A percentile compares a stretch with the other conserved stretches of the same genome.
phyloP scores from a whole-genome alignment of 2,113 vertebrate genomes.

The Macaca mulatta region DNA sequence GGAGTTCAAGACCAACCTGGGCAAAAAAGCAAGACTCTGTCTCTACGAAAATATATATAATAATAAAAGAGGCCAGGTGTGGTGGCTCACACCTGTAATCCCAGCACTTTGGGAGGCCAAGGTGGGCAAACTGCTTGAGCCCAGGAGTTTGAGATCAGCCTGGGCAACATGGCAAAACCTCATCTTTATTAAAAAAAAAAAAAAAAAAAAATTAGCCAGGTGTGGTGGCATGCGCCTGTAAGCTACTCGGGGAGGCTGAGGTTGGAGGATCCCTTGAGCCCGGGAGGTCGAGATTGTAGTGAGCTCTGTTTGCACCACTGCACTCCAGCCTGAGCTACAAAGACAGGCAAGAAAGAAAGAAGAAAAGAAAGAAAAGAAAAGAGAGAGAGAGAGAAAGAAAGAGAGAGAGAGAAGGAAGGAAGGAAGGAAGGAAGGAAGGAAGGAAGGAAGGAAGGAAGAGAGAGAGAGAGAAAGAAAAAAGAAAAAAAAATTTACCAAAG shows the following conservation, averaged over 20 bases:
- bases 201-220: background rate
- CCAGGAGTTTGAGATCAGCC: background rate
- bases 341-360: background rate
- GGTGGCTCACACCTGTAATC: background rate
- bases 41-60: background rate
- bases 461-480: accelerated
- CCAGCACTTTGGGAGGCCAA: background rate
- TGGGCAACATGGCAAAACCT: background rate
- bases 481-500: background rate
- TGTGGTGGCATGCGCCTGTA: background rate
- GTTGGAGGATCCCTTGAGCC: background rate
- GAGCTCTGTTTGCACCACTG: background rate
- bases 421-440: no score
- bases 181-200: background rate
- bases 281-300: background rate
- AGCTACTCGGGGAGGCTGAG: background rate
- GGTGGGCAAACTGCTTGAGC: background rate
- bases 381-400: accelerated
- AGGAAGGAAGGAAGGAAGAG: no score
- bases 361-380: no score
- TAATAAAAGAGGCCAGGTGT: background rate
- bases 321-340: background rate
- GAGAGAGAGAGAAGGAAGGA: accelerated
- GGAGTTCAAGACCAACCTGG: background rate
- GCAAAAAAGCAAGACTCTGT: background rate